phyloP scores from a whole-genome alignment of 2,797 vertebrate species.

The Onychomys leucogaster region DNA sequence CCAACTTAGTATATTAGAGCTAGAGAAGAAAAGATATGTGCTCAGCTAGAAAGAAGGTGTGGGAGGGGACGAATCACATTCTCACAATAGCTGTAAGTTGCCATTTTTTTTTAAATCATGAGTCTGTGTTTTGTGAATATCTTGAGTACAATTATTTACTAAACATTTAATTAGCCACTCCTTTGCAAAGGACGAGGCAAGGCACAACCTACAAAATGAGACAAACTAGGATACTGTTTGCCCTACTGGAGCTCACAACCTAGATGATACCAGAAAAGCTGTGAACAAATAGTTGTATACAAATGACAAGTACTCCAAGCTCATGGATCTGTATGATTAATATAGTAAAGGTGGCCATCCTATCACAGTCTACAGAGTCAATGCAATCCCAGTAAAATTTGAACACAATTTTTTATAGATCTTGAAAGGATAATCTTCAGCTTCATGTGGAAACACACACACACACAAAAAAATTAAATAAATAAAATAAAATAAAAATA shows the following conservation, averaged over 20 bases:
- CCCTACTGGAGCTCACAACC: background rate
- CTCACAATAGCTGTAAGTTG: background rate
- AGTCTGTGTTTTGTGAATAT: background rate
- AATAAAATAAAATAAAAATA: no score
- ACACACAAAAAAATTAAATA: no score
- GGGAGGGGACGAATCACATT: background rate
- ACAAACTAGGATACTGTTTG: background rate
- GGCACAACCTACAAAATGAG: background rate
- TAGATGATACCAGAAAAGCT: background rate
- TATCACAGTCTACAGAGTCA: background rate
- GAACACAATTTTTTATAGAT: background rate
- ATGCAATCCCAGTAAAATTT: background rate
- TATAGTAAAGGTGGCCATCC: background rate
- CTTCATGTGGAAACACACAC: background rate
- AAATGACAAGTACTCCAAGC: background rate
- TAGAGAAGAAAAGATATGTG: background rate
- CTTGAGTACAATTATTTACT: slow-evolving; percentile 29
- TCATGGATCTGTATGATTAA: background rate
- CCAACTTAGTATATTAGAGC: background rate
- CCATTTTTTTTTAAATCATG: background rate
- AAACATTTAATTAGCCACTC: background rate
- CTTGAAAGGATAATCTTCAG: background rate
- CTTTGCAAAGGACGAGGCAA: background rate
- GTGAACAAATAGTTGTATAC: slow-evolving; percentile 21
- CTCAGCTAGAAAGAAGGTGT: slow-evolving; percentile 13